A percentile compares a stretch with the other conserved stretches of the same genome.
Conservation (phyloP, 2,797 vertebrate genomes). For the Psittacula echo region DNA sequence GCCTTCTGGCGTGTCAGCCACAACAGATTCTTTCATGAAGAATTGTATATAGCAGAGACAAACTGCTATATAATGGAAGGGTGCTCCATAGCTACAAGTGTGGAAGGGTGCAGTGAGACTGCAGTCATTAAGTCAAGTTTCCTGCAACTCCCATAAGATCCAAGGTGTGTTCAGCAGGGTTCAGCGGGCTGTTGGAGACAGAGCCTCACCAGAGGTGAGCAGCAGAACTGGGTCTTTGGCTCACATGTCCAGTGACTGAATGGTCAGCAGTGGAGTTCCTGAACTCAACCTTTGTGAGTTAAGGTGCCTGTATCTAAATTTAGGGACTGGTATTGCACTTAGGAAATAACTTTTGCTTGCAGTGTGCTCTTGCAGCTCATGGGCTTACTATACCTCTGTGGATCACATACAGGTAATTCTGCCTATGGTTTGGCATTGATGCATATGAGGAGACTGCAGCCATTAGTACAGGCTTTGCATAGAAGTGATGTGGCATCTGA, state of each 20-base stretch:
- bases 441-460: neutral
- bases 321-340: neutral
- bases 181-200: neutral
- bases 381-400: neutral
- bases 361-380: neutral
- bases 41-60: neutral
- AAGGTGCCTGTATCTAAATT: neutral
- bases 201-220: neutral
- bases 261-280: neutral
- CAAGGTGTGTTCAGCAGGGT: neutral
- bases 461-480: neutral
- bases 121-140: neutral
- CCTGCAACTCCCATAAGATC: neutral
- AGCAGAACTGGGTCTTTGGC: neutral
- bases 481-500: neutral
- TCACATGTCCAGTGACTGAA: rapidly evolving
- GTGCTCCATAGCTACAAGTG: no score
- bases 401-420: neutral
- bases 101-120: neutral
- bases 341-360: neutral
- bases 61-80: neutral
- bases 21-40: neutral
- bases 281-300: neutral
- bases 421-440: neutral
- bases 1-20: no score